Evolutionary conservation across 2,113 vertebrate genomes (phyloP).

Genomic region (Polypterus bichir): DNA sequence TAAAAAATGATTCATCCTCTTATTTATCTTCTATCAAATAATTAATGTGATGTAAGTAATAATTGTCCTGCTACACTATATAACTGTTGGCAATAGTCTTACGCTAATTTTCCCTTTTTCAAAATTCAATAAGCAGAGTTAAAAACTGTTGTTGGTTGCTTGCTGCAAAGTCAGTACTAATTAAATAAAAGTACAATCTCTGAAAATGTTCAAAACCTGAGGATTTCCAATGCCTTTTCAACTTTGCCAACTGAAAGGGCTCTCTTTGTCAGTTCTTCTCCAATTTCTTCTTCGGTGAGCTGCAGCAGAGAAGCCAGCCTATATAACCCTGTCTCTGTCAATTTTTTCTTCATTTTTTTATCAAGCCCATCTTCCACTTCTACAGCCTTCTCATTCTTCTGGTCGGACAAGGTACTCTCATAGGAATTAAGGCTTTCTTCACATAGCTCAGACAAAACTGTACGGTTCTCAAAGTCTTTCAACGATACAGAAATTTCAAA

Average conservation of each 20-base stretch:
- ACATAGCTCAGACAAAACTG: conserved; percentile 52
- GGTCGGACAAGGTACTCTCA: conserved; percentile 36
- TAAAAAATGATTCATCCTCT: too few species aligned
- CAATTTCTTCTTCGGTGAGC: conserved; percentile 58
- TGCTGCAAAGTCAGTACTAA: too few species aligned
- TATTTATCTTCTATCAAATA: too few species aligned
- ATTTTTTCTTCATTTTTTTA: conserved; percentile 32
- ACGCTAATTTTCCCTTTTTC: too few species aligned
- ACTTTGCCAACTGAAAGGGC: conserved; percentile 62
- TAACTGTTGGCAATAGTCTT: too few species aligned
- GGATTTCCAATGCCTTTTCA: conserved; percentile 61
- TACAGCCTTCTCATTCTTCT: conserved; percentile 19
- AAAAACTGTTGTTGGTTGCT: too few species aligned
- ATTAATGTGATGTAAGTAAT: too few species aligned
- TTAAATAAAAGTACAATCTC: too few species aligned
- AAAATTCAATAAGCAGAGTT: too few species aligned
- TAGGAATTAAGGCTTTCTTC: conserved; percentile 62
- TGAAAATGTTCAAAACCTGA: conserved; percentile 49
- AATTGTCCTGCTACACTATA: too few species aligned
- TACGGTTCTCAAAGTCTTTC: conserved; percentile 57
- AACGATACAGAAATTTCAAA: conserved; percentile 75
- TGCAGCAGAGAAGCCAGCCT: conserved; percentile 64
- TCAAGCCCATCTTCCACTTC: conserved; percentile 30
- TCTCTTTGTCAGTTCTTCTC: conserved; percentile 59
- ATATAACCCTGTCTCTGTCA: conserved; percentile 47